These are phyloP conservation scores for Chymomyza amoena DNA, from an alignment of 2,888 invertebrate species.

Conservation along the genomic window DNA sequence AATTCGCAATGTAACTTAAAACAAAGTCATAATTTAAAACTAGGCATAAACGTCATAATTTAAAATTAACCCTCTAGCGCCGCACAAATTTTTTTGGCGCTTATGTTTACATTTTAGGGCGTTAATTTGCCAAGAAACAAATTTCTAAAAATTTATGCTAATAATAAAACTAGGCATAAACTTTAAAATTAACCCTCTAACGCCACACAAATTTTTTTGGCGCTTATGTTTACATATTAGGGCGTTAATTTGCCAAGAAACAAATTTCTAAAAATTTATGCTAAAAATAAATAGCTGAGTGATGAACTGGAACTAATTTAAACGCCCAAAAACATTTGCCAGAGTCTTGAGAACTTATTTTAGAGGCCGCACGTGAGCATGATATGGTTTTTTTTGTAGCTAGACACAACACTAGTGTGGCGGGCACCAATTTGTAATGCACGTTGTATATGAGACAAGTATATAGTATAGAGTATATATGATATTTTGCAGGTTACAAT, in stretches of 20 bases:
- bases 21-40: constrained; percentile 17
- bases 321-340: constrained; percentile 40
- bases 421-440: constrained; percentile 7
- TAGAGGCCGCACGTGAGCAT: constrained; percentile 49
- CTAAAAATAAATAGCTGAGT: constrained; percentile 47
- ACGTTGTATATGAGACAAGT: constrained; percentile 9
- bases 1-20: constrained; percentile 68
- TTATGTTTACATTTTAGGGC: neutral
- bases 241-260: constrained; percentile 28
- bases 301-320: constrained; percentile 45
- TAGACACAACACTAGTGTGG: constrained; percentile 36
- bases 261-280: neutral
- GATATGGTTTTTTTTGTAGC: constrained; percentile 16
- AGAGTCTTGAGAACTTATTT: constrained; percentile 59
- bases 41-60: neutral
- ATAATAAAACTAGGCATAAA: constrained; percentile 36
- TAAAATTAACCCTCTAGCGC: neutral
- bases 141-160: constrained; percentile 16
- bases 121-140: constrained; percentile 27
- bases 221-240: no score
- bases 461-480: constrained; percentile 14
- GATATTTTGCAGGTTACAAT: constrained; percentile 5
- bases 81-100: no score
- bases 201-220: no score
- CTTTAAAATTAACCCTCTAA: neutral